Evolutionary conservation across 2,113 vertebrate species (phyloP).

Genomic region (Burhinus oedicnemus): DNA sequence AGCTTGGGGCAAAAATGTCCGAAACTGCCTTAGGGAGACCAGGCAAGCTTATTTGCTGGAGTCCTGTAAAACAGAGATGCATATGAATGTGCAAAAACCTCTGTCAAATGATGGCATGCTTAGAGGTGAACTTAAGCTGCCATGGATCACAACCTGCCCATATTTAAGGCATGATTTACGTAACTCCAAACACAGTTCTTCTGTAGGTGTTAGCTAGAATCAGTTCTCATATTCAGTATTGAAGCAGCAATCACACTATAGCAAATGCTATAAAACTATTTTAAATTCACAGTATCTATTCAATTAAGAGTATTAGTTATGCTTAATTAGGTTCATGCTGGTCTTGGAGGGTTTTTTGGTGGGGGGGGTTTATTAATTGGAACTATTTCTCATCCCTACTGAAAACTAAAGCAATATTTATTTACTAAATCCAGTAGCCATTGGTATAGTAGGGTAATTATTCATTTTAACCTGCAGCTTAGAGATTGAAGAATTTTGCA

Average conservation of each 20-base stretch:
- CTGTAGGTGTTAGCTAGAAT: not conserved
- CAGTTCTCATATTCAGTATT: not conserved
- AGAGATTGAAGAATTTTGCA: not conserved
- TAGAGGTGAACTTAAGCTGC: not conserved
- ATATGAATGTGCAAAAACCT: not conserved
- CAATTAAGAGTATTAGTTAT: not conserved
- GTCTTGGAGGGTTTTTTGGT: not conserved
- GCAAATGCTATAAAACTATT: not conserved
- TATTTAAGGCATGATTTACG: not conserved
- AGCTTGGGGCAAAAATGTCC: not conserved
- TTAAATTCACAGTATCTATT: not conserved
- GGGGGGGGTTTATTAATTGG: not conserved
- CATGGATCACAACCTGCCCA: not conserved
- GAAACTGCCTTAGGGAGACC: not conserved
- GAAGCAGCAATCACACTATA: not conserved
- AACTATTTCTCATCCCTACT: not conserved
- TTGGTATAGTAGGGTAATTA: not conserved
- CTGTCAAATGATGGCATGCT: rapidly evolving
- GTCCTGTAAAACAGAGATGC: not conserved
- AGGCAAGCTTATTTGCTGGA: not conserved
- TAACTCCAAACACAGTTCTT: not conserved
- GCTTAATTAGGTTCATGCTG: not conserved
- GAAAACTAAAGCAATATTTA: not conserved
- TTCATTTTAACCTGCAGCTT: not conserved
- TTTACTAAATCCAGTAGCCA: not conserved